Evolutionary conservation across 2,113 vertebrate species (phyloP).

Genomic region (Cavia porcellus): DNA sequence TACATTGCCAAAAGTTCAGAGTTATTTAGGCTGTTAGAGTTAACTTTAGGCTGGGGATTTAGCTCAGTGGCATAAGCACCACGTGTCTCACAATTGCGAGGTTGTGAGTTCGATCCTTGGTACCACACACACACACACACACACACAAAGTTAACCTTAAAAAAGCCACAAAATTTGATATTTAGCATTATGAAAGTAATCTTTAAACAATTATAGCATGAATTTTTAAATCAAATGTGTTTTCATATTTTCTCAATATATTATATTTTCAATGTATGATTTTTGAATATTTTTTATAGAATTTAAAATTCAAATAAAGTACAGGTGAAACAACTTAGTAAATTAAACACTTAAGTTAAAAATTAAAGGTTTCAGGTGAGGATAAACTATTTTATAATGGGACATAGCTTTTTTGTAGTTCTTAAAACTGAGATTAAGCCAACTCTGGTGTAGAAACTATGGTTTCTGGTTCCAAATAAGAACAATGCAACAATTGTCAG

Average conservation of each 20-base stretch:
- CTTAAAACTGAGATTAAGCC: not conserved
- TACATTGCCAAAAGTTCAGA: too few relatives aligned
- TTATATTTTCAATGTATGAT: not conserved
- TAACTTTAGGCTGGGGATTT: too few relatives aligned
- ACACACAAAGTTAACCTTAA: not conserved
- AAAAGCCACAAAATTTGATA: constrained; percentile 12
- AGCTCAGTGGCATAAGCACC: too few relatives aligned
- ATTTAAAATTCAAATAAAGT: not conserved
- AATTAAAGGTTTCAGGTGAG: not conserved
- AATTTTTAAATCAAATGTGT: not conserved
- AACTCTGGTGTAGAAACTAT: not conserved
- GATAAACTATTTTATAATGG: not conserved
- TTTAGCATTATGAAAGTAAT: not conserved
- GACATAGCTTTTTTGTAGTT: not conserved
- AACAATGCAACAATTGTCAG: not conserved
- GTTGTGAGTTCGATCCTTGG: too few relatives aligned
- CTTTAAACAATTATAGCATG: not conserved
- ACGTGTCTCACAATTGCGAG: too few relatives aligned
- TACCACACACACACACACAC: too few relatives aligned
- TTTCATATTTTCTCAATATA: not conserved
- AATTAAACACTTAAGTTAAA: constrained; percentile 11
- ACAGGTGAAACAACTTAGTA: not conserved
- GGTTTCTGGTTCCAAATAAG: not conserved
- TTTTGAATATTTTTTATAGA: not conserved
- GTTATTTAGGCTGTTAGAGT: too few relatives aligned